Evolutionary conservation across 2,797 vertebrate genomes (phyloP), one percentile per base, ranked within the genome.

Genomic region (Acipenser oxyrinchus): DNA sequence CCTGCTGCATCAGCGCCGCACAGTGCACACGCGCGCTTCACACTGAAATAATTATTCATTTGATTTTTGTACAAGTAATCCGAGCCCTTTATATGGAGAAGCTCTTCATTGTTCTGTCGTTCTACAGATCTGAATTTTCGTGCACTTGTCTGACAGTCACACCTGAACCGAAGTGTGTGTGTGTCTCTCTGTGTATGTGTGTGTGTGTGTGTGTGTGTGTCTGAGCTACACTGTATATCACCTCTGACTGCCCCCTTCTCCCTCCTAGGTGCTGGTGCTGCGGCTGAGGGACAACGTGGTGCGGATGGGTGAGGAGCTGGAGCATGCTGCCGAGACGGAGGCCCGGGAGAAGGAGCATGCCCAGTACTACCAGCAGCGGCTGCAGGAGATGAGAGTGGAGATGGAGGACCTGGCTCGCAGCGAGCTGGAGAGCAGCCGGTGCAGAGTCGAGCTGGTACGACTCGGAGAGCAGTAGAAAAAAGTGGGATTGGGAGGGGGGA

Each of bases 241-340:
- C 60, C 23, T 12, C 10, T 49, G n/a, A 48, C n/a, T 10, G 15
- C 48, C 55, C 49, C 50, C 15, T n/a, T 0, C 7, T 6, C 7
- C 8, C 11, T 23, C 64, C 0, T 75, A 99, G 96, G 90, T 92
- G 66, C 83, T 99, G 78, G 94, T 98, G 74, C 73, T 97, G 76
- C 93, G 95, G 68, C 78, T 99, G 52, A 85, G 95, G 57, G 94
- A 97, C 85, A 97, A 91, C 15, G 87, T 96, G 80, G 86, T 97
- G 6, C 92, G 91, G 74, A 84, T 96, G 83, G 94, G 94, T 0
- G 94, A 94, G 81, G 95, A 98, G 82, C 83, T 97, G 76, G 93
- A 97, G 68, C 92, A 89, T 76, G 93, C 92, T 0, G 88, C 88
- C 0, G 82, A 86, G 72, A 79, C 92, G 0, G 95, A 98, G 72